These are phyloP conservation scores for Orchestes rusci DNA, from an alignment of 2,888 invertebrate genomes.

Conservation along the genomic window DNA sequence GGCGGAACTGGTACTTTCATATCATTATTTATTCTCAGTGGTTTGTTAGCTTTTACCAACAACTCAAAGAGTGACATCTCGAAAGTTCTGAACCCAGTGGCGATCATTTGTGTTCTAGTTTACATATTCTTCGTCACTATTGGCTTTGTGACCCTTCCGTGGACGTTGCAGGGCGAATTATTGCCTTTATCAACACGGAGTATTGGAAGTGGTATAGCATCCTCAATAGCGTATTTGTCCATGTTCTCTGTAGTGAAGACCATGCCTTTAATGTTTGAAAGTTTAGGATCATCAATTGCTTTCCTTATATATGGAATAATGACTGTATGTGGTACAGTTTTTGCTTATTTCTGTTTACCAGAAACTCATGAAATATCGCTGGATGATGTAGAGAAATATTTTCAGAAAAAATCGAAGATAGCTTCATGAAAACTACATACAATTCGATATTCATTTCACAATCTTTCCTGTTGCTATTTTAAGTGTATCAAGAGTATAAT, in stretches of 20 bases:
- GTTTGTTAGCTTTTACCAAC: constrained; percentile 24
- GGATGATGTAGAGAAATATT: constrained; percentile 59
- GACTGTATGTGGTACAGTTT: constrained; percentile 51
- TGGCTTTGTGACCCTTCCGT: constrained; percentile 50
- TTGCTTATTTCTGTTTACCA: constrained; percentile 55
- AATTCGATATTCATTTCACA: no score
- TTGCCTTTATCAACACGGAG: constrained; percentile 52
- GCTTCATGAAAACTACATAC: no score
- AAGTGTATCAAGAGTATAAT: no score
- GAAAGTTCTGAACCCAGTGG: constrained; percentile 4
- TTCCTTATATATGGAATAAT: constrained; percentile 56
- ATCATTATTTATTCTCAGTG: constrained; percentile 44
- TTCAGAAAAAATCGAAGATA: constrained; percentile 33
- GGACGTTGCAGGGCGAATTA: constrained; percentile 69
- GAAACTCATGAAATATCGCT: constrained; percentile 64
- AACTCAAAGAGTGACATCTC: background rate
- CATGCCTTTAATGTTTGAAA: constrained; percentile 53
- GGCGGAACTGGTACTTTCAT: constrained; percentile 57
- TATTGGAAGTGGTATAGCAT: constrained; percentile 59
- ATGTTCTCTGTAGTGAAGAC: constrained; percentile 63
- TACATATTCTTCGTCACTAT: constrained; percentile 54
- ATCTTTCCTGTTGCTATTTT: no score
- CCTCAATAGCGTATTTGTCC: constrained; percentile 56
- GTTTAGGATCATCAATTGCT: constrained; percentile 54
- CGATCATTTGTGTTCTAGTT: constrained; percentile 13